phyloP scores from a whole-genome alignment of 2,113 vertebrate species.

The Centrocercus urophasianus region DNA sequence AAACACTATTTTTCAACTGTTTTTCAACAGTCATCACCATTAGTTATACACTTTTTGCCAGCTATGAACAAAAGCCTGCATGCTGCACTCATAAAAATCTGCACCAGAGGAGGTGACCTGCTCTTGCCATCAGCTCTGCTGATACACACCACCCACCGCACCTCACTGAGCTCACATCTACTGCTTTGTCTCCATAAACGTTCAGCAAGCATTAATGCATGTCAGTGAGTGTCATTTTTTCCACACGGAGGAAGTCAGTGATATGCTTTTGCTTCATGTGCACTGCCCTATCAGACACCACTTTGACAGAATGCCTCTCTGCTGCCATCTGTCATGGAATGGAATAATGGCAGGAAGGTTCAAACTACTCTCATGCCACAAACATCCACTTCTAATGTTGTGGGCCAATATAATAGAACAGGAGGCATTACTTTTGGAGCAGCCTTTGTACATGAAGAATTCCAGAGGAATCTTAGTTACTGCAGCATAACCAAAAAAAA shows the following conservation, averaged over 20 bases:
- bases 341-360: not conserved
- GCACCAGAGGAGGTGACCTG: no score
- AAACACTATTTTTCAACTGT: not conserved
- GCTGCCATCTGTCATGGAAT: not conserved
- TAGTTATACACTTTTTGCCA: not conserved
- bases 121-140: not conserved
- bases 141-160: not conserved
- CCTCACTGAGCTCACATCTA: not conserved
- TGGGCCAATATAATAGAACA: not conserved
- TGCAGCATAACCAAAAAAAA: not conserved
- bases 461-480: not conserved
- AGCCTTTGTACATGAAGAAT: not conserved
- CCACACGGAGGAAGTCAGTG: no score
- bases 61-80: not conserved
- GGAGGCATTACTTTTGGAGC: not conserved
- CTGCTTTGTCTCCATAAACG: not conserved
- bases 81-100: not conserved
- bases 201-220: not conserved
- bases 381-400: not conserved
- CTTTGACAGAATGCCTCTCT: not conserved
- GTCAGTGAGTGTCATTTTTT: not conserved
- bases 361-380: not conserved
- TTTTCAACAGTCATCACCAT: not conserved
- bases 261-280: no score
- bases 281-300: no score